Percentiles rank a stretch among this genome's conserved stretches.
Conservation (phyloP, 1,140 invertebrate genomes). For the Aphelenchoides fujianensis region DNA sequence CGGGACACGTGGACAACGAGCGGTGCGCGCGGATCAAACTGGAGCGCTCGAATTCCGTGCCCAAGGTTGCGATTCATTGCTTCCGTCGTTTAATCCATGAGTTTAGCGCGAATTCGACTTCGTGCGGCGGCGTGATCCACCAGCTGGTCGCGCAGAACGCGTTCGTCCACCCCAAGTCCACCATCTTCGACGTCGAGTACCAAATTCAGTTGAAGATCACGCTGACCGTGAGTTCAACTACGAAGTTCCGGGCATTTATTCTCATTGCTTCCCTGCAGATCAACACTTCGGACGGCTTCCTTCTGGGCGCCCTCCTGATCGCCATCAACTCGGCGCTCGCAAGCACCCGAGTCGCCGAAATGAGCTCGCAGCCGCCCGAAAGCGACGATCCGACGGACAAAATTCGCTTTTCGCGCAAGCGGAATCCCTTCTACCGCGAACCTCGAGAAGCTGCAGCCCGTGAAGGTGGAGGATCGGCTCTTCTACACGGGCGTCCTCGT, state of each 20-base stretch:
- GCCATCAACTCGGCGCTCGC: constrained; percentile 12
- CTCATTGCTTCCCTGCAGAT: constrained; percentile 6
- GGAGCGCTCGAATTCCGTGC: background rate
- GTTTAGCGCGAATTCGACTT: constrained; percentile 21
- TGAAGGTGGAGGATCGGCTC: background rate
- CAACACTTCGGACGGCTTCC: constrained; percentile 22
- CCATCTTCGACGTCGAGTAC: constrained; percentile 10
- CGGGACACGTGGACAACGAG: background rate
- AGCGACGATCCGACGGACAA: background rate
- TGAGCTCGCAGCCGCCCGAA: background rate
- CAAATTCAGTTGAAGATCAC: constrained; percentile 11
- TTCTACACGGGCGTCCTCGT: constrained; percentile 7
- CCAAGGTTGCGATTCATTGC: background rate
- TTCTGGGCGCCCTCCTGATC: background rate
- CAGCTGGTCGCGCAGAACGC: background rate
- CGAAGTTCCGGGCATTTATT: too few relatives aligned
- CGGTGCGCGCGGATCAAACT: constrained; percentile 11
- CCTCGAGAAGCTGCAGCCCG: background rate
- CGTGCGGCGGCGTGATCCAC: background rate
- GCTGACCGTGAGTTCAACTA: background rate
- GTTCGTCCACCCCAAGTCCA: constrained; percentile 18
- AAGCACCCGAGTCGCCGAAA: constrained; percentile 1
- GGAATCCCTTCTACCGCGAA: background rate
- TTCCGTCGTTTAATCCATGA: background rate
- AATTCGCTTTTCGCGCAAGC: background rate